These are phyloP conservation scores for Paramacrobiotus metropolitanus DNA, from an alignment of 1,140 invertebrate species.

Conservation along the genomic window DNA sequence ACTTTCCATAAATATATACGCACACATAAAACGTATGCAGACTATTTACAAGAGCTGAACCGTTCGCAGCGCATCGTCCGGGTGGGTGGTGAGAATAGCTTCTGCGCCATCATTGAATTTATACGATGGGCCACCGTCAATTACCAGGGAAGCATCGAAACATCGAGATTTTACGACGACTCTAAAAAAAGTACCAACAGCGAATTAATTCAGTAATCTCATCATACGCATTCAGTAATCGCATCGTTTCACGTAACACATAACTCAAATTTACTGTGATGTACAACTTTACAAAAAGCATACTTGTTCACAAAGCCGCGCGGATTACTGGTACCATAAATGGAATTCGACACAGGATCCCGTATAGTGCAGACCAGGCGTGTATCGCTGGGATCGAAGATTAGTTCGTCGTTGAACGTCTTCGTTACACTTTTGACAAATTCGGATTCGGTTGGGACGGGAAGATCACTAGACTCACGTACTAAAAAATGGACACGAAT, in stretches of 20 bases:
- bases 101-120: slow-evolving; percentile 79
- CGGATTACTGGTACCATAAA: slow-evolving; percentile 18
- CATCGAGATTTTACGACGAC: slow-evolving; percentile 64
- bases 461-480: background rate
- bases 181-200: slow-evolving; percentile 23
- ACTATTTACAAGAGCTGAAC: slow-evolving; percentile 23
- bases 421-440: slow-evolving; percentile 38
- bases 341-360: slow-evolving; percentile 47
- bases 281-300: no score
- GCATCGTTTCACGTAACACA: no score
- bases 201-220: no score
- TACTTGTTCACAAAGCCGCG: slow-evolving; percentile 27
- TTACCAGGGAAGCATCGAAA: slow-evolving; percentile 71
- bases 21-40: no score
- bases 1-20: no score
- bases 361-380: slow-evolving; percentile 67
- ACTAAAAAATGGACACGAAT: background rate
- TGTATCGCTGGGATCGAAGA: slow-evolving; percentile 47
- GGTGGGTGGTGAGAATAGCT: slow-evolving; percentile 52
- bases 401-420: slow-evolving; percentile 54
- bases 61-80: slow-evolving; percentile 64
- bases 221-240: no score
- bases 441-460: slow-evolving; percentile 26
- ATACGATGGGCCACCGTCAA: slow-evolving; percentile 86
- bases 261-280: no score